Base-by-base conservation (phyloP, 2,888 invertebrate species). In the Melieria picta region DNA sequence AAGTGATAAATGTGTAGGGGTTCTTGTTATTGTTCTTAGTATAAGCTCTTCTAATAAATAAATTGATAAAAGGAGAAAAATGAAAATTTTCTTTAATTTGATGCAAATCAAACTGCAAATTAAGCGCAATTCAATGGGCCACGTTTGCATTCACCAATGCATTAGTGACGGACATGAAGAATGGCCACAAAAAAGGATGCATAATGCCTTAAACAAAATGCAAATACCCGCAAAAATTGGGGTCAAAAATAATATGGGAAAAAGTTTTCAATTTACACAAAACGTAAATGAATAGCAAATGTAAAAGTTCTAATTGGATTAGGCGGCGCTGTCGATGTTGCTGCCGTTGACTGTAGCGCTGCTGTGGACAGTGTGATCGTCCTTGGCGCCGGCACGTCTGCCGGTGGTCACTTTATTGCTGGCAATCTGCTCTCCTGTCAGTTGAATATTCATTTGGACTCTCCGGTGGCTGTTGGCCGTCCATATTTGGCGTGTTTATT, bases 261-360 rank as follows among this genome's bases (percentile, higher is more conserved):
- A 16, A 47, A 42, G 62, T 46, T 62, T 55, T n/a, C 43, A 11
- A 48, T 66, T 48, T 13, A 52, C 42, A 13, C 56, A 47, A 48
- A 42, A 57, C 42, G 47, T 30, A 58, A 16, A 11, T 66, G 48
- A 48, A 58, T 50, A 9, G 47, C 57, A 48, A 58, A 11, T 46
- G 11, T 42, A 46, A 66, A 66, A 58, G 47, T 48, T n/a, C 58
- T 66, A 66, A 66, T 57, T 66, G 66, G 58, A 66, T 66, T 58
- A 58, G 42, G 47, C 10, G 13, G 30, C 57, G 30, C 30, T 30
- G 30, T 2, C 30, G 30, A 30, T 30, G 30, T 30, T 3, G 30
- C 30, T 16, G n/a, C n/a, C n/a, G n/a, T n/a, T n/a, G n/a, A n/a
- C n/a, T n/a, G n/a, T n/a, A n/a, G n/a, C 16, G 16, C 2, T 2